These are phyloP conservation scores for Bolinopsis microptera DNA, from an alignment of 37 sponge, comb jelly and placozoan species.

Conservation along the genomic window DNA sequence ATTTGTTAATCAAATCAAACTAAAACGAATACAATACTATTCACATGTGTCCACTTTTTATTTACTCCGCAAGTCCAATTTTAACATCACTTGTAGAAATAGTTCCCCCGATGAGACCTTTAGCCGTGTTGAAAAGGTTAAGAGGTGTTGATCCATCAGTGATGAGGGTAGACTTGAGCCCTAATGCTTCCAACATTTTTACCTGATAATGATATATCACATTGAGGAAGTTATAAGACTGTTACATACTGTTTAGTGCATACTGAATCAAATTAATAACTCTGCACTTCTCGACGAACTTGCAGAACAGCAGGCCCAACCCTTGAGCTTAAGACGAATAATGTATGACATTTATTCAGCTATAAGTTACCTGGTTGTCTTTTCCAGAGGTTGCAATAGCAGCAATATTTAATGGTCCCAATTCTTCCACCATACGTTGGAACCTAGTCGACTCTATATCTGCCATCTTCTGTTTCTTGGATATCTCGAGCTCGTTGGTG, in stretches of 20 bases:
- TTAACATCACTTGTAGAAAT: too few relatives aligned
- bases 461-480: slow-evolving; percentile 74
- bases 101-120: slow-evolving; percentile 74
- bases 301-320: too few relatives aligned
- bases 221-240: too few relatives aligned
- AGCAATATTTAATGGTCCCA: slow-evolving; percentile 71
- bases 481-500: slow-evolving; percentile 79
- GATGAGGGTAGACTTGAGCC: slow-evolving; percentile 91
- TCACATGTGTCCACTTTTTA: too few relatives aligned
- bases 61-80: too few relatives aligned
- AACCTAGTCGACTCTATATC: slow-evolving; percentile 80
- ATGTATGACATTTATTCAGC: too few relatives aligned
- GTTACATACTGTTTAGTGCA: too few relatives aligned
- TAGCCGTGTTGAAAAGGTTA: slow-evolving; percentile 97
- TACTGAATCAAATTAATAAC: too few relatives aligned
- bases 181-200: slow-evolving; percentile 87
- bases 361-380: slow-evolving; percentile 75
- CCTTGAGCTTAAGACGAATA: too few relatives aligned
- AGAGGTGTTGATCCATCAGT: slow-evolving; percentile 89
- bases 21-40: too few relatives aligned
- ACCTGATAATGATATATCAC: slow-evolving; percentile 73
- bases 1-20: too few relatives aligned
- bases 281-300: too few relatives aligned
- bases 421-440: slow-evolving; percentile 66
- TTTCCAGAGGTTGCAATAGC: slow-evolving; percentile 78